phyloP scores from a whole-genome alignment of 2,888 invertebrate species.

The Idaea aversata region DNA sequence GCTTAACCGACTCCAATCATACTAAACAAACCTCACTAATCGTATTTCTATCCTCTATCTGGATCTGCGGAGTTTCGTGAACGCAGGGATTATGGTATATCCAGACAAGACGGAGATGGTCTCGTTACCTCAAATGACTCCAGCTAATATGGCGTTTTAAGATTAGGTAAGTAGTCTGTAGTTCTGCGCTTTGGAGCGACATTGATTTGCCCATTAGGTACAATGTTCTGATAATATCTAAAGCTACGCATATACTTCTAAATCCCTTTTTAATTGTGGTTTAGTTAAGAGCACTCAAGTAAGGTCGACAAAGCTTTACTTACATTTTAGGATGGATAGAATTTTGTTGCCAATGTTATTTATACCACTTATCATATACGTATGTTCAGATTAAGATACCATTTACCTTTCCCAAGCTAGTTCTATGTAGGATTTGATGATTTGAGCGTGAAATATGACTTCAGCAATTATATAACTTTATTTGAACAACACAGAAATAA shows the following conservation, averaged over 20 bases:
- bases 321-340: background rate
- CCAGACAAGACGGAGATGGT: slow-evolving; percentile 68
- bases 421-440: too few relatives aligned
- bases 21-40: slow-evolving; percentile 77
- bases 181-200: slow-evolving; percentile 36
- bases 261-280: slow-evolving; percentile 33
- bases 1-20: slow-evolving; percentile 75
- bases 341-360: background rate
- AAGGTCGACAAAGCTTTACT: slow-evolving; percentile 12
- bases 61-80: slow-evolving; percentile 66
- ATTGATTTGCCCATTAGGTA: slow-evolving; percentile 40
- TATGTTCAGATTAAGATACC: too few relatives aligned
- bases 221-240: slow-evolving; percentile 43
- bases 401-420: too few relatives aligned
- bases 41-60: slow-evolving; percentile 74
- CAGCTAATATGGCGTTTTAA: slow-evolving; percentile 49
- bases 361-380: too few relatives aligned
- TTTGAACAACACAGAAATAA: too few relatives aligned
- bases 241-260: slow-evolving; percentile 29
- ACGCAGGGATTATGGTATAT: slow-evolving; percentile 61
- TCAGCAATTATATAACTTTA: too few relatives aligned
- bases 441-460: too few relatives aligned
- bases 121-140: slow-evolving; percentile 70
- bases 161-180: slow-evolving; percentile 40
- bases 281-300: slow-evolving; percentile 22